Evolutionary conservation across 35 echinoderm and acorn worm genomes (phyloP), one percentile per base, ranked within the genome.

Genomic region (Heliocidaris tuberculata): DNA sequence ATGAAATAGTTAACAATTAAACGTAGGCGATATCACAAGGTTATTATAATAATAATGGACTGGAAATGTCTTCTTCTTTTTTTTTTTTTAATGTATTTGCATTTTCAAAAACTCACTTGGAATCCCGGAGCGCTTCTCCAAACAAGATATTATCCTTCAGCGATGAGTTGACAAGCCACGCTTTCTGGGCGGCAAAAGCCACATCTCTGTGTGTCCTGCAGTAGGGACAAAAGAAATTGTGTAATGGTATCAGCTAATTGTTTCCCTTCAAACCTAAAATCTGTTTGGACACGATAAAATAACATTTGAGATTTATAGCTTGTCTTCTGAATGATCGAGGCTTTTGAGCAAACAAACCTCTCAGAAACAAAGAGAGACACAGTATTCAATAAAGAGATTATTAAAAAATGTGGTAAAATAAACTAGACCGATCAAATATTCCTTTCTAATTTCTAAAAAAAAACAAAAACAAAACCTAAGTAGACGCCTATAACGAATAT

Each of bases 111-210:
- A 90, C 60, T 94, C 65, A 96, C 95, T 91, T 94, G 9, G 31
- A 49, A 7, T 29, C 60, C 29, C 56, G 31, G n/a, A 59, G 48
- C 32, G 86, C 49, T 48, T 94, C 47, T 49, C 95, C 94, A 65
- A 98, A 98, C 13, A 98, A 47, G 24, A 98, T 96, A 30, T 98
- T 98, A 4, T 98, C 96, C 56, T 94, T 85, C 85, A 98, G 27
- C 8, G 97, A 78, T 8, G 96, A 96, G 85, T 98, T 98, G 48
- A 95, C 94, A 1, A 98, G 85, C 97, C 97, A 98, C 17, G 97
- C 93, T 49, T 89, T 97, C 93, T 98, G 97, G 15, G 95, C 95
- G 17, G 96, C 94, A 31, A 94, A 95, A 19, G 97, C 95, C 5
- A 96, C 93, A 21, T 87, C 94, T 9, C 50, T 92, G 32, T 60